Conservation (phyloP, 2,797 vertebrate genomes). For the Falco concolor region DNA sequence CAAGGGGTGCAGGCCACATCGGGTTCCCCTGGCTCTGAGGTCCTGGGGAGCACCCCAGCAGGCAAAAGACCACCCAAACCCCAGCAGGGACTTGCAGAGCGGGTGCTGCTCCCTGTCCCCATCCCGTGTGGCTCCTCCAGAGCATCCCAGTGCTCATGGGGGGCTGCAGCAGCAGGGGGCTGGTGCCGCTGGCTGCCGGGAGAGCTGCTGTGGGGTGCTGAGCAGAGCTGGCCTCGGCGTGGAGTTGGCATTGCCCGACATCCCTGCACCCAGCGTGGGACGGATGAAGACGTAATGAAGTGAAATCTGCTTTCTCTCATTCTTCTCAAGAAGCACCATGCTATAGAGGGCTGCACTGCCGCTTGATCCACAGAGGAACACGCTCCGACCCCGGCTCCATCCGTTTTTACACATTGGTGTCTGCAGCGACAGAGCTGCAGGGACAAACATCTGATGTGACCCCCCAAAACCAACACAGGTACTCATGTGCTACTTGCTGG, state of each 20-base stretch:
- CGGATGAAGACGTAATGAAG: background rate
- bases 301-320: background rate
- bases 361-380: background rate
- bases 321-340: background rate
- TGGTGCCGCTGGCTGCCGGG: background rate
- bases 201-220: background rate
- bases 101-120: background rate
- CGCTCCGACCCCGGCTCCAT: fast-evolving
- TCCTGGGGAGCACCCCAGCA: background rate
- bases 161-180: background rate
- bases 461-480: fast-evolving
- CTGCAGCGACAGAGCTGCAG: fast-evolving
- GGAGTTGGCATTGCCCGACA: background rate
- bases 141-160: background rate
- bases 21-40: background rate
- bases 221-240: background rate
- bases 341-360: background rate
- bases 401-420: fast-evolving
- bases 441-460: background rate
- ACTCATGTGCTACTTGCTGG: background rate
- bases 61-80: background rate
- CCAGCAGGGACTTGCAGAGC: fast-evolving
- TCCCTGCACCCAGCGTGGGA: background rate
- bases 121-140: fast-evolving
- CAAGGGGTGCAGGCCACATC: background rate